phyloP scores from a whole-genome alignment of 2,113 vertebrate species.

The Thymallus thymallus region DNA sequence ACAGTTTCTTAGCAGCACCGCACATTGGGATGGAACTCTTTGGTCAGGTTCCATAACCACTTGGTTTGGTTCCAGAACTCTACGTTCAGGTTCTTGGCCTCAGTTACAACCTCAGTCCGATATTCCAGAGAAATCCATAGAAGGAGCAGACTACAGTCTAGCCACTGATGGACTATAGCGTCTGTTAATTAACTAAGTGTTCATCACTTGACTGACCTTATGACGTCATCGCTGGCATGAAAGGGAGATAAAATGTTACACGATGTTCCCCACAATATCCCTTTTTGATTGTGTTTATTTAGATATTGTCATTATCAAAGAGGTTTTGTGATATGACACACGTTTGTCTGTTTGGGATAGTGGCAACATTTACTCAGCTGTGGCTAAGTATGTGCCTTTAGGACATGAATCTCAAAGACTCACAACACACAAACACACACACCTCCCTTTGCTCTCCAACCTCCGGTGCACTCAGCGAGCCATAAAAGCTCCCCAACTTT shows the following conservation, averaged over 20 bases:
- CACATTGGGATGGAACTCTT: background rate
- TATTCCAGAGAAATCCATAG: constrained; percentile 54
- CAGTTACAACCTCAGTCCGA: constrained; percentile 37
- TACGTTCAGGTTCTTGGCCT: background rate
- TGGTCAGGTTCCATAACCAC: background rate
- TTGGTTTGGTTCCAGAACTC: too few species aligned
- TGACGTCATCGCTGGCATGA: constrained; percentile 57
- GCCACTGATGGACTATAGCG: constrained; percentile 52
- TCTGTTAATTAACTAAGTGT: constrained; percentile 67
- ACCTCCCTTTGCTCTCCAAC: too few species aligned
- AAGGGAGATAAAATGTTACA: constrained; percentile 39
- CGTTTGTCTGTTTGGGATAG: too few species aligned
- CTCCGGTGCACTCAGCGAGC: constrained; percentile 54
- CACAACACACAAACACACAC: too few species aligned
- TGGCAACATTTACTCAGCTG: too few species aligned
- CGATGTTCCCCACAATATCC: constrained; percentile 4
- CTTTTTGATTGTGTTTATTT: background rate
- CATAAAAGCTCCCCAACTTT: constrained; percentile 77
- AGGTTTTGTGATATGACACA: background rate
- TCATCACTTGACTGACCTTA: constrained; percentile 63
- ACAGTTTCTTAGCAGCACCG: background rate
- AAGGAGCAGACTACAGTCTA: constrained; percentile 2
- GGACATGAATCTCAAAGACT: too few species aligned
- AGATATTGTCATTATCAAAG: background rate
- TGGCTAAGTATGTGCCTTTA: too few species aligned